Evolutionary conservation across 2,113 vertebrate genomes (phyloP).

Genomic region (Ailurus styani): DNA sequence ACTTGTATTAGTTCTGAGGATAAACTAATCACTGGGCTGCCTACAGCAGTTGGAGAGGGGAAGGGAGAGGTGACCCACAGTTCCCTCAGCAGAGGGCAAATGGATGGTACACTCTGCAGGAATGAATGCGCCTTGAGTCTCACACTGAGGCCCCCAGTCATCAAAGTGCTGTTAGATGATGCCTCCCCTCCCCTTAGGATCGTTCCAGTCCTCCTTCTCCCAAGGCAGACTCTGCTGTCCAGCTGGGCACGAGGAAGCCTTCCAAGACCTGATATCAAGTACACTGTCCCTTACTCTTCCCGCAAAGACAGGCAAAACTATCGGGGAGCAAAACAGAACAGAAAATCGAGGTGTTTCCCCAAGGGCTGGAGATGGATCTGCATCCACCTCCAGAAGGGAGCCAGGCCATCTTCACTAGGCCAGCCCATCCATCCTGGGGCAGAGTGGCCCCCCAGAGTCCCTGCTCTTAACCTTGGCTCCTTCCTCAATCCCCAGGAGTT

Average conservation of each 20-base stretch:
- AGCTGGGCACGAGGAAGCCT: neutral
- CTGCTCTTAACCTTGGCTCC: neutral
- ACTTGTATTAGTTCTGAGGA: neutral
- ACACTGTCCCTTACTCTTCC: neutral
- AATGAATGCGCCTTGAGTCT: neutral
- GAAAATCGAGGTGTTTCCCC: neutral
- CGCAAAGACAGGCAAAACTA: neutral
- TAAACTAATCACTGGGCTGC: neutral
- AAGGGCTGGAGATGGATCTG: neutral
- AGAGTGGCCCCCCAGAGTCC: neutral
- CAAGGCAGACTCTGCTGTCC: neutral
- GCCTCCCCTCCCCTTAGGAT: neutral
- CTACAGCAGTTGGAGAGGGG: neutral
- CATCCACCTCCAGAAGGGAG: neutral
- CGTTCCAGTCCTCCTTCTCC: neutral
- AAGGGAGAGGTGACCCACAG: neutral
- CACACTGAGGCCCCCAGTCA: neutral
- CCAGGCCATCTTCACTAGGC: neutral
- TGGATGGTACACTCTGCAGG: neutral
- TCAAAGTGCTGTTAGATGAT: neutral
- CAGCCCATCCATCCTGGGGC: neutral
- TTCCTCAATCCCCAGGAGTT: accelerated
- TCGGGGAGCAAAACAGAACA: neutral
- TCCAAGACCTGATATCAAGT: neutral
- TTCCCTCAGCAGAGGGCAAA: neutral